Conservation (phyloP, 1,140 invertebrate genomes). For the Maconellicoccus hirsutus region DNA sequence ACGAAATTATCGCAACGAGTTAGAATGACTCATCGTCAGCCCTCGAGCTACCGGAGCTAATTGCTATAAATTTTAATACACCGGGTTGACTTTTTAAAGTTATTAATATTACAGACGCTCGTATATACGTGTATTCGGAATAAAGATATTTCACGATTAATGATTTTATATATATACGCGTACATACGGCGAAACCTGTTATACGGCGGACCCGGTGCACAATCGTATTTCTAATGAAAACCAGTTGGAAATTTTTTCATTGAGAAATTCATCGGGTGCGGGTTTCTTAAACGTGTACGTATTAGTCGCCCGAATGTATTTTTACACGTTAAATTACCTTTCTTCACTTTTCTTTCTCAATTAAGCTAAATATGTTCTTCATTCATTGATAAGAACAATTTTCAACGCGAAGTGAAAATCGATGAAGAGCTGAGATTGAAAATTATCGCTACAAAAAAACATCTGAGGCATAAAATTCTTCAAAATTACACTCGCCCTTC, state of each 20-base stretch:
- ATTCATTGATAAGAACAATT: too few species aligned
- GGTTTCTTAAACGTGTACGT: too few species aligned
- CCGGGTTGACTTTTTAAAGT: neutral
- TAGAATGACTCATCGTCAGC: neutral
- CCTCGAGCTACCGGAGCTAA: neutral
- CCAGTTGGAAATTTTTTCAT: constrained; percentile 8
- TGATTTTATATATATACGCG: neutral
- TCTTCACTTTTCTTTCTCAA: too few species aligned
- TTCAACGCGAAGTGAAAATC: too few species aligned
- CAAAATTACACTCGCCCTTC: too few species aligned
- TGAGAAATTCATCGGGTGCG: neutral
- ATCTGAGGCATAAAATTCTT: too few species aligned
- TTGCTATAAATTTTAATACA: neutral
- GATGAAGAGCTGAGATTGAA: too few species aligned
- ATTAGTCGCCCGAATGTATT: too few species aligned
- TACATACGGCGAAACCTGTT: neutral
- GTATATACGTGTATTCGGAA: neutral
- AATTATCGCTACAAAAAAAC: too few species aligned
- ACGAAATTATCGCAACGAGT: neutral
- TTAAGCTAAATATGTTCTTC: too few species aligned
- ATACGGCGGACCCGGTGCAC: neutral
- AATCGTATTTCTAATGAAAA: neutral
- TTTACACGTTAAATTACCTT: too few species aligned
- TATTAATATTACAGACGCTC: constrained; percentile 5
- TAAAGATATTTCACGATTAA: constrained; percentile 9